A percentile compares a stretch with the other conserved stretches of the same genome.
These are phyloP conservation scores for Scytalopus superciliaris DNA, from an alignment of 2,113 vertebrate species.

Conservation along the genomic window DNA sequence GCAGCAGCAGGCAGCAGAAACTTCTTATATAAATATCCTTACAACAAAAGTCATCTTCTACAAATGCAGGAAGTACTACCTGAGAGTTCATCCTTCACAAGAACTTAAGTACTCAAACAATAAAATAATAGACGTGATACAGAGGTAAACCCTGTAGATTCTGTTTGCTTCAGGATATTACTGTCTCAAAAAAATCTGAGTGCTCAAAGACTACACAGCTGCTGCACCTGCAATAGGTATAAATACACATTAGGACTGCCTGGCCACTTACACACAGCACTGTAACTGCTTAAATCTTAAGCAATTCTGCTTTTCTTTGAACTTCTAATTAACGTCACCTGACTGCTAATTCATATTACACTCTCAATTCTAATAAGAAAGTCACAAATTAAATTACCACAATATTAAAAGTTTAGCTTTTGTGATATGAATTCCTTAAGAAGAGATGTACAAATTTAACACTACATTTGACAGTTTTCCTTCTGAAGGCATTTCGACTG, in stretches of 20 bases:
- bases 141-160: not conserved
- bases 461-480: not conserved
- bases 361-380: not conserved
- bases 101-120: not conserved
- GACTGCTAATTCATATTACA: not conserved
- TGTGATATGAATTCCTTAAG: not conserved
- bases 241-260: not conserved
- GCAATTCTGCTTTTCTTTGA: not conserved
- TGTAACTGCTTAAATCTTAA: not conserved
- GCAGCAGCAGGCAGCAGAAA: not conserved
- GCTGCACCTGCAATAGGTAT: not conserved
- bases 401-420: not conserved
- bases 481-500: not conserved
- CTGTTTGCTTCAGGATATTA: not conserved
- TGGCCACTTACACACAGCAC: not conserved
- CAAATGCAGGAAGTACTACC: not conserved
- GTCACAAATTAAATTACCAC: fast-evolving
- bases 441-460: not conserved
- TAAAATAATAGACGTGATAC: not conserved
- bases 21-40: not conserved
- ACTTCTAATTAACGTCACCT: not conserved
- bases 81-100: not conserved
- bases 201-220: not conserved
- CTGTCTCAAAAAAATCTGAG: not conserved
- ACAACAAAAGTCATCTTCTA: not conserved